These are phyloP conservation scores for Pyrocephalus nanus DNA, from an alignment of 2,797 vertebrate species.

Conservation along the genomic window DNA sequence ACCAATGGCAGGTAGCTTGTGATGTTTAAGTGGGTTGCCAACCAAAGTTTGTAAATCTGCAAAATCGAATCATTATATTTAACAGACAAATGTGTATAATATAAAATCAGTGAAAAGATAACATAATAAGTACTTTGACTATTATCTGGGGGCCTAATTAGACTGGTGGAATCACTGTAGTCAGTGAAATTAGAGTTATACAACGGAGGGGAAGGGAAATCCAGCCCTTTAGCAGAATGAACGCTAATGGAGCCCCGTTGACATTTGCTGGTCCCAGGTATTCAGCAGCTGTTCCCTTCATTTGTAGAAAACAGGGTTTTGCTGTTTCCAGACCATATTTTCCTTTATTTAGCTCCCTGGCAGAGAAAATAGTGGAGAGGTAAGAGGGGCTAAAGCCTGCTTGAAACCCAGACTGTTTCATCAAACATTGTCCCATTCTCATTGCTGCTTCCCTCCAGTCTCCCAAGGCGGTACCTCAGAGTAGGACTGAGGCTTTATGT, in stretches of 20 bases:
- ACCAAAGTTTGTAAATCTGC: conserved; percentile 11
- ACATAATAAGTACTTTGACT: conserved; percentile 63
- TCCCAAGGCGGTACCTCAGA: background rate
- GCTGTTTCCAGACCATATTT: background rate
- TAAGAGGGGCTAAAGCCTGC: background rate
- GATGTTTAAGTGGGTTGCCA: conserved; percentile 36
- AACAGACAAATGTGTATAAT: conserved; percentile 61
- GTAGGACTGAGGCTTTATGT: background rate
- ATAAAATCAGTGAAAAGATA: conserved; percentile 66
- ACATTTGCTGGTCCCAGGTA: conserved; percentile 54
- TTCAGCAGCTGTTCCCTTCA: conserved; percentile 21
- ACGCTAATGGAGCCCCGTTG: background rate
- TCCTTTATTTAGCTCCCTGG: background rate
- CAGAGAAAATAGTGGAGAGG: background rate
- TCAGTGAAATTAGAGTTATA: conserved; percentile 48
- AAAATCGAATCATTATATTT: conserved; percentile 31
- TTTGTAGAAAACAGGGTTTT: background rate
- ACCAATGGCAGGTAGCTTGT: conserved; percentile 41
- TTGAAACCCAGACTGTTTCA: background rate
- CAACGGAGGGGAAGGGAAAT: conserved; percentile 42
- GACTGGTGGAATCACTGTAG: conserved; percentile 37
- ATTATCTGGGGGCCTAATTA: conserved; percentile 68
- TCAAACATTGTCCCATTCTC: background rate
- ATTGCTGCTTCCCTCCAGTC: background rate
- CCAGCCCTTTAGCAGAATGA: conserved; percentile 18